Base-by-base conservation (phyloP, 2,113 vertebrate genomes). In the Siniperca knerii region DNA sequence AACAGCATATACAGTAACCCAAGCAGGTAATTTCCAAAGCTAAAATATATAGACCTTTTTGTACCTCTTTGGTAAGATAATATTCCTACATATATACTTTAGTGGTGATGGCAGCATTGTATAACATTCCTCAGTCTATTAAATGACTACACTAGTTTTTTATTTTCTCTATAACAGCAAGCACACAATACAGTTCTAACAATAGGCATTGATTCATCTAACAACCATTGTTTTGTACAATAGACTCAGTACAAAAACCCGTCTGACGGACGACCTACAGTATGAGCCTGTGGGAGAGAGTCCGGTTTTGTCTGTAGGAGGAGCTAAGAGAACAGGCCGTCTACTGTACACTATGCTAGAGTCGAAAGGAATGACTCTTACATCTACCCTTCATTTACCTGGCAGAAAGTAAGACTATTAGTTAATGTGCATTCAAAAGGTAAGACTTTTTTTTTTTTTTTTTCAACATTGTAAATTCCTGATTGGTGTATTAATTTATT, bases 281-380 rank as follows among this genome's bases (percentile, higher is more conserved):
- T 23, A 0, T 8, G 55, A 52, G 29, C 6, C 21, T 10, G 81
- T 35, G 7, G 67, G 40, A 35, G 9, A 35, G 29, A 29, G 42
- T 23, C 18, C 58, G 71, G 52, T 61, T 55, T 35, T 0, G 66
- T 81, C 52, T 75, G 80, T 18, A 25, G 90, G 90, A 75, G 90
- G 84, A 83, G 90, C 82, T 84, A 35, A 44, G 10, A 60, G 35
- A 33, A 11, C 55, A 62, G 21, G 11, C 75, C 1, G 54, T 23
- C 60, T 40, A 40, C 29, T 35, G 54, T 10, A 5, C 57, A 25
- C 18, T n/a, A 3, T 7, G 48, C 25, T 0, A 42, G 6, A 78
- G 66, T 61, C 52, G 25, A 77, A 6, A 40, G n/a, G 46, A 29
- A 11, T 16, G 52, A 69, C 44, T 40, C 48, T 15, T 1, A 44